Conservation (phyloP, 2,113 vertebrate genomes). For the Mugil cephalus region DNA sequence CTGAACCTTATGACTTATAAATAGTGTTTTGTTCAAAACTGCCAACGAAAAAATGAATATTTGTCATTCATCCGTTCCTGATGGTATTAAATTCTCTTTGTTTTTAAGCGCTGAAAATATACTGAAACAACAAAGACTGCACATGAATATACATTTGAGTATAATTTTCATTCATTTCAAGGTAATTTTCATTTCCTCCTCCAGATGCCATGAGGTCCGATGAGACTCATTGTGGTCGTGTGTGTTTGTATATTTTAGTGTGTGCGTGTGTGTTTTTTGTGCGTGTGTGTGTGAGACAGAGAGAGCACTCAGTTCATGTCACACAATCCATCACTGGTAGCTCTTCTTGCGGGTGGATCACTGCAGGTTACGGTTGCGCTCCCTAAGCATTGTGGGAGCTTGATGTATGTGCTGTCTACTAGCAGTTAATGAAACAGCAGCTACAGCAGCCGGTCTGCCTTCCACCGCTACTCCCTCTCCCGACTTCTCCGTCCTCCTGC, state of each 20-base stretch:
- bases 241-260: too few relatives aligned
- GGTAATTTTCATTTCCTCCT: conserved; percentile 11
- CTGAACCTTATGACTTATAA: too few relatives aligned
- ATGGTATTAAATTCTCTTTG: not conserved
- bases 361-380: conserved; percentile 75
- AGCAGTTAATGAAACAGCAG: conserved; percentile 83
- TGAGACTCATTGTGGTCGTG: not conserved
- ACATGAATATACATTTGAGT: not conserved
- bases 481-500: conserved; percentile 2
- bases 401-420: conserved; percentile 82
- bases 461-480: conserved; percentile 26
- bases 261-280: not conserved
- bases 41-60: too few relatives aligned
- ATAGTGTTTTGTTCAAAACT: too few relatives aligned
- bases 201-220: conserved; percentile 25
- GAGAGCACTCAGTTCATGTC: conserved; percentile 52
- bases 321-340: conserved; percentile 74
- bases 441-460: conserved; percentile 38
- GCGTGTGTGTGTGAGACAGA: conserved; percentile 24
- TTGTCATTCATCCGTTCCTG: not conserved
- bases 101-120: too few relatives aligned
- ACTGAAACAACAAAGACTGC: too few relatives aligned
- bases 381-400: conserved; percentile 75
- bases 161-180: not conserved
- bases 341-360: conserved; percentile 70